Evolutionary conservation across 2,113 vertebrate genomes (phyloP), one percentile per base, ranked within the genome.

Genomic region (Nothoprocta pentlandii): DNA sequence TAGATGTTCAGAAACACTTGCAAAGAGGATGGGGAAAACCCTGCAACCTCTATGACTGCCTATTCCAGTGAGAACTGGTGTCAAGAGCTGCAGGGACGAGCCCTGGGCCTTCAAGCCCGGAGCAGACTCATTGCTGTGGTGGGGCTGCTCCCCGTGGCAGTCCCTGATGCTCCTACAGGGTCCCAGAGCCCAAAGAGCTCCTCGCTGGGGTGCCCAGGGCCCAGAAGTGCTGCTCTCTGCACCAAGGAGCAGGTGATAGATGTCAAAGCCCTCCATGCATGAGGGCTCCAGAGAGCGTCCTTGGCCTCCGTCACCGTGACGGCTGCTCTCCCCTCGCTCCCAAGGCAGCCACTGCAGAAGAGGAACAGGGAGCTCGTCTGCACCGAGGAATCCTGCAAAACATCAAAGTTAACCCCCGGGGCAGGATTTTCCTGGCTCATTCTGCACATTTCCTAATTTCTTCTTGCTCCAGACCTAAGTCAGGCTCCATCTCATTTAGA

Each of bases 241-340:
- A 6, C 68, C 64, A 34, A 71, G 69, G 79, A 53, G 28, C 51
- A 71, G 62, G 2, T 9, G 59, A 85, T 7, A 19, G 21, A 22
- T 53, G 11, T 1, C 15, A 67, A 16, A 49, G 28, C 63, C 12
- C 26, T 58, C 5, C 36, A 70, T 47, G 42, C 14, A 11, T 16
- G 54, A 19, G 30, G 30, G 12, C 19, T 87, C 71, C 39, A 30
- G 22, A 41, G 20, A 51, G 22, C 79, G 54, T 39, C 0, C 0
- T 30, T 66, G 20, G 19, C 20, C 44, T 44, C 49, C 53, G 47
- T 36, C 80, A 15, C 21, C 9, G 15, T 13, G 28, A 17, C 54
- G 53, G 32, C 20, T 88, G 5, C 2, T 69, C 4, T 15, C 16
- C 28, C 16, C 2, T 66, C 4, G 9, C 19, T 28, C 39, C 34